Base-by-base conservation (phyloP, 2,113 vertebrate species). In the Triplophysa tibetana region DNA sequence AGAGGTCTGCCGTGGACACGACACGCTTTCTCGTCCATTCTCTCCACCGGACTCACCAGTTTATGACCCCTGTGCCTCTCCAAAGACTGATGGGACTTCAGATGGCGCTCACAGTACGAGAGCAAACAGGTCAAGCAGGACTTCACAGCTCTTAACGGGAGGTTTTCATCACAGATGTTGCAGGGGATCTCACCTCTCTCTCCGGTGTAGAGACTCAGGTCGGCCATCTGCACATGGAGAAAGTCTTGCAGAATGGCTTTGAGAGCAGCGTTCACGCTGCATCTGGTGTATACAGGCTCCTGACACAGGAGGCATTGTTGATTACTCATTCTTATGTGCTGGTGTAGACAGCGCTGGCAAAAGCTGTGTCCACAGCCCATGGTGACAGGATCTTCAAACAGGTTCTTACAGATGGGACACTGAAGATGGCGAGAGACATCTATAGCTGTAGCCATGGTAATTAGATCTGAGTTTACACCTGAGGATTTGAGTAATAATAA, bases 111-210 rank as follows among this genome's bases (percentile, higher is more conserved):
- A 1, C 97, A 98, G 86, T 94, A 97, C 4, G 96, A 98, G 66
- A 92, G 89, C 75, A 95, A 94, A 81, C 97, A 98, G 81, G 95
- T 91, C 72, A 98, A 89, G 83, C 97, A 98, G 65, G 96, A 96
- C 87, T 95, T 98, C 13, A 93, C 89, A 0, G 97, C 96, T 85
- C 90, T 95, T 8, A 69, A 52, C 84, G 93, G 94, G 80, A 86
- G 91, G 87, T 91, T 90, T n/a, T 90, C 88, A 0, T 89, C 91
- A 90, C 96, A 98, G 48, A 95, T 86, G 78, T 98, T 95, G 0
- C 96, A 97, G 38, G 93, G 86, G 66, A 97, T 93, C 13, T 96
- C 95, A 5, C 92, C 93, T 0, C 90, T 81, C 0, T 61, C 67
- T 7, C 78, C 76, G 0, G 52, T 78, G 21, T 38, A 79, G 19